phyloP scores from a whole-genome alignment of 1,140 invertebrate genomes.

The Drosophila suzukii region DNA sequence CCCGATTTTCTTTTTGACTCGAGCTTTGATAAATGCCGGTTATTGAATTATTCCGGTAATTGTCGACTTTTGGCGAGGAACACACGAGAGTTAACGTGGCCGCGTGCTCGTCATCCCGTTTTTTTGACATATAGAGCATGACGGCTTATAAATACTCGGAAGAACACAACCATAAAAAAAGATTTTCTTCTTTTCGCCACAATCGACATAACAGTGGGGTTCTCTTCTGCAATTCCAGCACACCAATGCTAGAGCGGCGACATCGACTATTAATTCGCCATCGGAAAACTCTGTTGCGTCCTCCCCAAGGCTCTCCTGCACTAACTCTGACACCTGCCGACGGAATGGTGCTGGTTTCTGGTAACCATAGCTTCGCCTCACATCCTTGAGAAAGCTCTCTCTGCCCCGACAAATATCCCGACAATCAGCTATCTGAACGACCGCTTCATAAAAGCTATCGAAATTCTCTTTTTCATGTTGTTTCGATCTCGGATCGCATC shows the following conservation, averaged over 20 bases:
- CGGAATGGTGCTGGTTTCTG: background rate
- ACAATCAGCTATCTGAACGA: background rate
- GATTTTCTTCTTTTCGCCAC: background rate
- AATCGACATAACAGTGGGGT: background rate
- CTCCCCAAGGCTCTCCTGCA: background rate
- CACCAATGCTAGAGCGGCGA: background rate
- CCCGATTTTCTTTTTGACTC: too few species aligned
- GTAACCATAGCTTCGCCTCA: background rate
- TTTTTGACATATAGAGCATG: background rate
- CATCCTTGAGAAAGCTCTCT: slow-evolving; percentile 1
- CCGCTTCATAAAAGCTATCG: background rate
- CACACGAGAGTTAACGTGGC: background rate
- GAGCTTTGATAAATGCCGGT: too few species aligned
- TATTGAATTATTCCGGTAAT: background rate
- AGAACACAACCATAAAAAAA: background rate
- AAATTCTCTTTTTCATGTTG: background rate
- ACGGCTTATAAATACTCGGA: background rate
- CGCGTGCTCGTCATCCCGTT: slow-evolving; percentile 1
- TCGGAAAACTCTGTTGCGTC: background rate
- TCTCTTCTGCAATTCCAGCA: background rate
- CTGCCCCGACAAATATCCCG: background rate
- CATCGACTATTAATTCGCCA: background rate
- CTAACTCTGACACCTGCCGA: background rate
- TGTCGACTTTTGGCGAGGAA: background rate
- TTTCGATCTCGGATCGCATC: background rate